Base-by-base conservation (phyloP, 2,888 invertebrate genomes). In the Fragum sueziense region DNA sequence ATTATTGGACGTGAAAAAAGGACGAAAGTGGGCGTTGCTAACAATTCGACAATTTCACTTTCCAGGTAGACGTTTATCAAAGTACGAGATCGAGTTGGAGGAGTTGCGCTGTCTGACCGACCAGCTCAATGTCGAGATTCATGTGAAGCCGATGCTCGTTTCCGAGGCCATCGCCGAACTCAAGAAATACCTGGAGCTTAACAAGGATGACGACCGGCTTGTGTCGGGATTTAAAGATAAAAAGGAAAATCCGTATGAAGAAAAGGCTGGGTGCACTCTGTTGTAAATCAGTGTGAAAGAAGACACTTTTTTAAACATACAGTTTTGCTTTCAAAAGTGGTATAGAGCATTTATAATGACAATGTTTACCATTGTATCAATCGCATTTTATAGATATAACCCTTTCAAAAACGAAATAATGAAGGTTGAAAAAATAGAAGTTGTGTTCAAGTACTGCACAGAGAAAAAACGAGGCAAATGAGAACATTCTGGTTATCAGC, bases 161-260 rank as follows among this genome's bases (percentile, higher is more conserved):
- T 76, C 76, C 2, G 52, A 70, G 17, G 65, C 76, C 3, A 25
- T 76, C 1, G 65, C 25, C 0, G 76, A 76, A 14, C 41, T 76
- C 14, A 65, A 71, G 67, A 37, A 65, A 31, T 76, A 41, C 57
- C 17, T 76, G 41, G 41, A 70, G 25, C 37, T 37, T 7, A 76
- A 76, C 41, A 27, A 41, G 34, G 41, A 37, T 22, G 37, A 51
- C 22, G 76, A 76, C 52, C n/a, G 11, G 25, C 70, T 76, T 17
- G 67, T 76, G 1, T 51, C 37, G 9, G 76, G 76, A n/a, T 71
- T 76, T 25, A 27, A 31, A 0, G 57, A n/a, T 20, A 14, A 52
- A 4, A 76, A 71, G 27, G 71, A 76, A 4, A 76, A 76, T 33
- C 76, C 76, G 0, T 71, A 65, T 33, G 52, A 14, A 33, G 73